phyloP scores from a whole-genome alignment of 2,888 invertebrate genomes.

The Arrhopalites spinosus region DNA sequence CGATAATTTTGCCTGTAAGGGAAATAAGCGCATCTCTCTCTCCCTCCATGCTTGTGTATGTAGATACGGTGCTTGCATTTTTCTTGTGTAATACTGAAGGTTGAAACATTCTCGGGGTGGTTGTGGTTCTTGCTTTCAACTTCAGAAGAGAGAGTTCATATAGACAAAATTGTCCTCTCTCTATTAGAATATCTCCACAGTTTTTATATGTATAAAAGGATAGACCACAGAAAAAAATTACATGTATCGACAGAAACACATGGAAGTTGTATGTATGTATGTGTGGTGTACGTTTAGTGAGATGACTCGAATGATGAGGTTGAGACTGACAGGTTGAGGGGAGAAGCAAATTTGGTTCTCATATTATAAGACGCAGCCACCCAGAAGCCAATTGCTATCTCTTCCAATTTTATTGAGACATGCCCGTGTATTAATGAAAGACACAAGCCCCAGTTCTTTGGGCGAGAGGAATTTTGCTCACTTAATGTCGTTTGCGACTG shows the following conservation, averaged over 20 bases:
- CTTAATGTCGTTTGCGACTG: slow-evolving; percentile 29
- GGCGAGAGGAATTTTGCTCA: slow-evolving; percentile 28
- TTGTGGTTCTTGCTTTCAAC: background rate
- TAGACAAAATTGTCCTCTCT: too few species aligned
- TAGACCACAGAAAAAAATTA: too few species aligned
- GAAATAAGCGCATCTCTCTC: background rate
- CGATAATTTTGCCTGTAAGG: slow-evolving; percentile 30
- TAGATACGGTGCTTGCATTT: background rate
- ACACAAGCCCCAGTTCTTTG: slow-evolving; percentile 9
- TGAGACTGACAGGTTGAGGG: slow-evolving; percentile 37
- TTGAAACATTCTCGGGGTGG: background rate
- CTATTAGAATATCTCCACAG: background rate
- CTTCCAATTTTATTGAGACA: slow-evolving; percentile 33
- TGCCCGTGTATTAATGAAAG: slow-evolving; percentile 31
- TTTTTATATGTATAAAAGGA: background rate
- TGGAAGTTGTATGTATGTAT: background rate
- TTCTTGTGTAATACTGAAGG: background rate
- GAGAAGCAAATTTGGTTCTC: slow-evolving; percentile 33
- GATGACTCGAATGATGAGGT: slow-evolving; percentile 20
- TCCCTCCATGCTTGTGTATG: background rate
- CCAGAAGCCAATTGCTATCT: slow-evolving; percentile 39
- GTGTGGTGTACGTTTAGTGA: background rate
- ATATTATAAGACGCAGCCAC: slow-evolving; percentile 36
- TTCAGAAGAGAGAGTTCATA: too few species aligned
- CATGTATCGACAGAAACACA: background rate